phyloP scores from a whole-genome alignment of 1,140 invertebrate genomes.

The Teleopsis dalmanni region DNA sequence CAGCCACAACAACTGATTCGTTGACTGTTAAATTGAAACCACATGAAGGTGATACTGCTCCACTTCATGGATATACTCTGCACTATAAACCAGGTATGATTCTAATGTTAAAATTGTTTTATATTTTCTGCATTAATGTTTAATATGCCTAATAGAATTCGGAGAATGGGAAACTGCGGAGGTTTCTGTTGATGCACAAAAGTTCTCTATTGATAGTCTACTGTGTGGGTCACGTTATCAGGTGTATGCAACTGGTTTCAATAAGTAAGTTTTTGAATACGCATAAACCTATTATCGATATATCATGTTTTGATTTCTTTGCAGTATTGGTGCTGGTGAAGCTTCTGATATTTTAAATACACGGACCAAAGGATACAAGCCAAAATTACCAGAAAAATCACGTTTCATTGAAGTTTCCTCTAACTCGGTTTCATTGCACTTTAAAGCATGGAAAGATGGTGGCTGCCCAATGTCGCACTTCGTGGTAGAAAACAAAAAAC shows the following conservation, averaged over 20 bases:
- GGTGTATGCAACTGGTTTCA: conserved; percentile 84
- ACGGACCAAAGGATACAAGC: conserved; percentile 80
- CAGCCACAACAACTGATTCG: conserved; percentile 75
- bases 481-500: conserved; percentile 91
- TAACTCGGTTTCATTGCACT: conserved; percentile 82
- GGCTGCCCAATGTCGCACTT: conserved; percentile 94
- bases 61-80: conserved; percentile 79
- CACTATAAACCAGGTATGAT: conserved; percentile 68
- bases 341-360: conserved; percentile 79
- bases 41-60: conserved; percentile 63
- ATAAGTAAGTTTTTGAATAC: conserved; percentile 54
- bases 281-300: background rate
- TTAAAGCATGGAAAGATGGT: conserved; percentile 88
- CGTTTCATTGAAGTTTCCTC: conserved; percentile 86
- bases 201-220: conserved; percentile 77
- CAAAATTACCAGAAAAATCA: conserved; percentile 79
- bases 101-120: no score
- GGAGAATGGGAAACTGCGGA: conserved; percentile 86
- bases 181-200: conserved; percentile 60
- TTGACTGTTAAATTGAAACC: conserved; percentile 73
- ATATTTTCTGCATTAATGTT: no score
- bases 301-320: conserved; percentile 7
- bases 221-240: conserved; percentile 88
- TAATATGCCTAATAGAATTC: conserved; percentile 55
- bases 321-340: conserved; percentile 81